Evolutionary conservation across 2,888 invertebrate genomes (phyloP).

Genomic region (Belgica antarctica): DNA sequence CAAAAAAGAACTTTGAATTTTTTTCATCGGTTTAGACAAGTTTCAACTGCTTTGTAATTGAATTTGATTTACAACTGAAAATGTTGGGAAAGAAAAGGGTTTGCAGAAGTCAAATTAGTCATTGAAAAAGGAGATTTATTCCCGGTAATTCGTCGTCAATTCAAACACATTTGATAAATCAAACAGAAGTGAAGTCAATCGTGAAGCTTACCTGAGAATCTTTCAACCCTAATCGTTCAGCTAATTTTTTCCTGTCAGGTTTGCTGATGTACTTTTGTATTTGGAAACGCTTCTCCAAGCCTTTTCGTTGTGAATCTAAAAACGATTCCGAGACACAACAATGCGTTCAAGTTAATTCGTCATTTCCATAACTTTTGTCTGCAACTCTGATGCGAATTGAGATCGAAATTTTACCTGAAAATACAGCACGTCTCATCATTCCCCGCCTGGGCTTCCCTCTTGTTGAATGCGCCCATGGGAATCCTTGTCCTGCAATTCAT

Average conservation of each 20-base stretch:
- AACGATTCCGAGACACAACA: no score
- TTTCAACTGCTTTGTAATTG: constrained; percentile 12
- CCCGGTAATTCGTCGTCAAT: neutral
- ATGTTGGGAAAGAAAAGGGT: neutral
- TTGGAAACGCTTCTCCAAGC: constrained; percentile 92
- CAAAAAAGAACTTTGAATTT: constrained; percentile 15
- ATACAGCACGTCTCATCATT: constrained; percentile 96
- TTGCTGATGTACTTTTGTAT: constrained; percentile 98
- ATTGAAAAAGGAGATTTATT: neutral
- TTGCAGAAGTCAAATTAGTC: neutral
- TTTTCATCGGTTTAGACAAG: neutral
- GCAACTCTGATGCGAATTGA: no score
- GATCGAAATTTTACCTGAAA: constrained; percentile 61
- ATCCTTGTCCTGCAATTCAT: constrained; percentile 53
- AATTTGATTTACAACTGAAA: neutral
- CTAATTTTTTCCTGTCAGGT: constrained; percentile 94
- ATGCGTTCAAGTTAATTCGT: no score
- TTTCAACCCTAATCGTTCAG: constrained; percentile 92
- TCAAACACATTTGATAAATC: neutral
- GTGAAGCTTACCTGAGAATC: constrained; percentile 83
- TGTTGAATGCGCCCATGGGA: constrained; percentile 89
- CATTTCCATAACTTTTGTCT: neutral
- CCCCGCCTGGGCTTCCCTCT: constrained; percentile 91
- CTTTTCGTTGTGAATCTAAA: constrained; percentile 86
- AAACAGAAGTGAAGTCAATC: neutral